These are phyloP conservation scores for Philopotamus ludificatus DNA, from an alignment of 1,140 invertebrate genomes.

Conservation along the genomic window DNA sequence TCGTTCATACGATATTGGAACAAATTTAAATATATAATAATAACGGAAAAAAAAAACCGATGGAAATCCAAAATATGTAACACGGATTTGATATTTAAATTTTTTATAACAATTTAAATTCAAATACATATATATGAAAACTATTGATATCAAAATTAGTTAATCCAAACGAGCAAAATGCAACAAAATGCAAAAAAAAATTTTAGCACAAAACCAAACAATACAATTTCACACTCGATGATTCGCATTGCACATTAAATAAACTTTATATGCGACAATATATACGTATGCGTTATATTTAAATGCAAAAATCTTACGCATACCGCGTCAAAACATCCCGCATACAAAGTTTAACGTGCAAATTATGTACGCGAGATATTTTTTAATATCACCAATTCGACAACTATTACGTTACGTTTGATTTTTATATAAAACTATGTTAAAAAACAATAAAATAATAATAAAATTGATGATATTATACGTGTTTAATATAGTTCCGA, in stretches of 20 bases:
- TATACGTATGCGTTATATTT: no score
- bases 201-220: no score
- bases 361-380: no score
- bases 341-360: no score
- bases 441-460: background rate
- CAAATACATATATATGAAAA: background rate
- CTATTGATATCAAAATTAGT: constrained; percentile 3
- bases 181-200: constrained; percentile 5
- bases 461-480: background rate
- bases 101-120: constrained; percentile 1
- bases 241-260: no score
- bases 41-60: background rate
- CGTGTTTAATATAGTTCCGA: background rate
- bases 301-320: no score
- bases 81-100: background rate
- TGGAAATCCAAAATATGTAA: background rate
- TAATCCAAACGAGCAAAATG: background rate
- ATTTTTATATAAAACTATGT: background rate
- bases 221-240: no score
- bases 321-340: no score
- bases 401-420: no score
- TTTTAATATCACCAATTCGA: no score
- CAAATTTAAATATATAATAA: background rate
- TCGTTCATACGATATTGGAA: no score
- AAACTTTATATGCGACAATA: no score